Conservation (phyloP, 2,888 invertebrate genomes). For the Siphlonurus alternatus region DNA sequence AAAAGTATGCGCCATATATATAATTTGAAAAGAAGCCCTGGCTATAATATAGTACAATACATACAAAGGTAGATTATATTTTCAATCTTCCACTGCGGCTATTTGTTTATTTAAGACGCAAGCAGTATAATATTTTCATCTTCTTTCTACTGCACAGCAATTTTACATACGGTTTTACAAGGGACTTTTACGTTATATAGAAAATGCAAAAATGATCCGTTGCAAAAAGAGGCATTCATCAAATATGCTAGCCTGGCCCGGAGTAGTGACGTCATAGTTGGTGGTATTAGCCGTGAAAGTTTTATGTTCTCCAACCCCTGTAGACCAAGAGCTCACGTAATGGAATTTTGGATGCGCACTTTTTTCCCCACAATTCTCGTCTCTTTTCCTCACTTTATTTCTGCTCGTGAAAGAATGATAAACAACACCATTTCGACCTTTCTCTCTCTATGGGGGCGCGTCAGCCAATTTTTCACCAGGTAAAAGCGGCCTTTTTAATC, state of each 20-base stretch:
- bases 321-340: too few relatives aligned
- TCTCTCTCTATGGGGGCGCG: not conserved
- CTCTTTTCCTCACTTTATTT: not conserved
- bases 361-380: not conserved
- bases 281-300: not conserved
- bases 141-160: too few relatives aligned
- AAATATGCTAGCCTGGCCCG: not conserved
- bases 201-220: too few relatives aligned
- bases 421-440: not conserved
- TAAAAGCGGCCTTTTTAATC: not conserved
- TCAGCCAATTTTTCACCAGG: not conserved
- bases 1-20: too few relatives aligned
- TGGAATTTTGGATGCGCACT: not conserved
- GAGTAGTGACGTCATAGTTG: not conserved
- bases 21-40: too few relatives aligned
- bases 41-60: too few relatives aligned
- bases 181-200: too few relatives aligned
- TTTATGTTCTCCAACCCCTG: not conserved
- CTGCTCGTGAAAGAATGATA: not conserved
- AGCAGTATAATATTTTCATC: too few relatives aligned
- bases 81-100: too few relatives aligned
- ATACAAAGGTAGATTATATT: too few relatives aligned
- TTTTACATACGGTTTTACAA: too few relatives aligned
- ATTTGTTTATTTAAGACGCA: too few relatives aligned
- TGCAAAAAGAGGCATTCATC: not conserved